phyloP scores from a whole-genome alignment of 2,113 vertebrate genomes.

The Carettochelys insculpta region DNA sequence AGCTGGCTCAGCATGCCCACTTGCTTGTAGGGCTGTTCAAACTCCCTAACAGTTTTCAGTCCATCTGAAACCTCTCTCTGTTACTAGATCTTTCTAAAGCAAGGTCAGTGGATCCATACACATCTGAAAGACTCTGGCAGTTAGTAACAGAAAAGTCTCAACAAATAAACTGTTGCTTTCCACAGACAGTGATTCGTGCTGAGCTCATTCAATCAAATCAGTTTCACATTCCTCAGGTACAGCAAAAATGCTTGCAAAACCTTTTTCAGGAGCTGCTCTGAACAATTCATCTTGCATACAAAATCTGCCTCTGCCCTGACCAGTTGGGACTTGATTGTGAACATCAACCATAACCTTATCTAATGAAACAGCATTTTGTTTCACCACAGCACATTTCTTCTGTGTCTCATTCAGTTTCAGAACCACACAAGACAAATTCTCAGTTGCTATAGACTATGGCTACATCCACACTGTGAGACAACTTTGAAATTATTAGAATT shows the following conservation, averaged over 20 bases:
- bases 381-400: neutral
- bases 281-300: neutral
- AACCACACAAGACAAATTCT: neutral
- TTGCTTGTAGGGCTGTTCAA: neutral
- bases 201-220: neutral
- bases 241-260: neutral
- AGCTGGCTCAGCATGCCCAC: too few species aligned
- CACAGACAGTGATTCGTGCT: neutral
- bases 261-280: neutral
- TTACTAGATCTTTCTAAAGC: neutral
- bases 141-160: neutral
- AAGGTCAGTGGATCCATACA: neutral
- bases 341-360: neutral
- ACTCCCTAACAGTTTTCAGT: neutral
- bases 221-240: neutral
- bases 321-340: neutral
- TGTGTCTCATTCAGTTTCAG: neutral
- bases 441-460: neutral
- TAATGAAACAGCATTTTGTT: neutral
- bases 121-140: neutral
- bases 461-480: too few species aligned
- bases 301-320: neutral
- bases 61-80: neutral
- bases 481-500: too few species aligned
- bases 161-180: neutral